A percentile compares a stretch with the other conserved stretches of the same genome.
These are phyloP conservation scores for Amaurobius ferox DNA, from an alignment of 2,888 invertebrate species.

Conservation along the genomic window DNA sequence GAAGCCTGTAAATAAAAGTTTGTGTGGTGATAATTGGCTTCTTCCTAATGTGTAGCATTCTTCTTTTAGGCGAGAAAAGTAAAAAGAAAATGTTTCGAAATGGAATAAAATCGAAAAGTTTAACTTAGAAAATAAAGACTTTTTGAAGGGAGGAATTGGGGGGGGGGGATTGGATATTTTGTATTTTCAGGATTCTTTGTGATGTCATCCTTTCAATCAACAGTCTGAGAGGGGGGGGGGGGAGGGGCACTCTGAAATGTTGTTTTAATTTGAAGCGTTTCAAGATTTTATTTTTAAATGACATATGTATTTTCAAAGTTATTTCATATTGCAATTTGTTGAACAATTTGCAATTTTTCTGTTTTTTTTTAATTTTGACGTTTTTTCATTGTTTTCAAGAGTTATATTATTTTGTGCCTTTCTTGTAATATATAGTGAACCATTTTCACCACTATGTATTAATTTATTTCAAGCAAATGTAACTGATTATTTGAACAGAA, in stretches of 20 bases:
- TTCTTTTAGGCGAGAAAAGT: not conserved
- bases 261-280: no score
- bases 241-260: no score
- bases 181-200: not conserved
- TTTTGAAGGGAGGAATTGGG: not conserved
- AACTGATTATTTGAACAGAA: no score
- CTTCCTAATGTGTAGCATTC: not conserved
- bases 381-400: no score
- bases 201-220: not conserved
- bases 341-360: not conserved
- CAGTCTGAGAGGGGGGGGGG: no score
- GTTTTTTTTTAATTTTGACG: no score
- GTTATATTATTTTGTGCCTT: no score
- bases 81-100: not conserved
- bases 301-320: no score
- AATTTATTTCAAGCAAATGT: no score
- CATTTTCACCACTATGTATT: no score
- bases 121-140: not conserved
- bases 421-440: no score
- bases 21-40: not conserved
- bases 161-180: not conserved
- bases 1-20: not conserved
- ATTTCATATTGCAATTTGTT: not conserved
- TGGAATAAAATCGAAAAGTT: not conserved
- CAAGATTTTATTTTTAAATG: no score